These are phyloP conservation scores for Conus betulinus DNA, from an alignment of 1,140 invertebrate genomes.

Conservation along the genomic window DNA sequence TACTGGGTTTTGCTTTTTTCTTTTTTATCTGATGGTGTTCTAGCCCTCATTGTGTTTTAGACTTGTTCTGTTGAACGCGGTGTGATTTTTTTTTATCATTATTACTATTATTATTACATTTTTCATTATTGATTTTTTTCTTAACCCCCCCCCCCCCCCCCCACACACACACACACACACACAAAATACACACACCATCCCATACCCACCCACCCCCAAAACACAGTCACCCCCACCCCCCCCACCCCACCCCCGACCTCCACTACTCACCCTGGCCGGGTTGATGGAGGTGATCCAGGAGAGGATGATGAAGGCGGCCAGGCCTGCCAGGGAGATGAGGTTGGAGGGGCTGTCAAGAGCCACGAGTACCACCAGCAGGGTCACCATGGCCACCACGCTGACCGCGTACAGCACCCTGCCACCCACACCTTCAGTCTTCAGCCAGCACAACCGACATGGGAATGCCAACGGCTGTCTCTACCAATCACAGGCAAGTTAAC, in stretches of 20 bases:
- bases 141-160: background rate
- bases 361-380: constrained; percentile 68
- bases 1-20: no score
- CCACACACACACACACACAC: background rate
- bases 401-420: constrained; percentile 54
- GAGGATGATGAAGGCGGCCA: constrained; percentile 64
- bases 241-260: background rate
- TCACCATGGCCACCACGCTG: constrained; percentile 54
- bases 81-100: no score
- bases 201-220: background rate
- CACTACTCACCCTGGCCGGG: constrained; percentile 62
- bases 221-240: background rate
- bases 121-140: no score
- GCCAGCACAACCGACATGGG: no score
- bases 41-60: no score
- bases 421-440: no score
- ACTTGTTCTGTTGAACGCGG: no score
- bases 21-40: no score
- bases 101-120: no score
- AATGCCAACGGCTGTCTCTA: no score
- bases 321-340: constrained; percentile 66
- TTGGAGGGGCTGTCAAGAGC: constrained; percentile 64
- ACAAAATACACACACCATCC: background rate
- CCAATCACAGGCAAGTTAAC: no score
- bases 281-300: constrained; percentile 67